Percentiles rank a stretch among this genome's conserved stretches.
Evolutionary conservation across 1,140 invertebrate species (phyloP).

Genomic region (Drosophila elegans): DNA sequence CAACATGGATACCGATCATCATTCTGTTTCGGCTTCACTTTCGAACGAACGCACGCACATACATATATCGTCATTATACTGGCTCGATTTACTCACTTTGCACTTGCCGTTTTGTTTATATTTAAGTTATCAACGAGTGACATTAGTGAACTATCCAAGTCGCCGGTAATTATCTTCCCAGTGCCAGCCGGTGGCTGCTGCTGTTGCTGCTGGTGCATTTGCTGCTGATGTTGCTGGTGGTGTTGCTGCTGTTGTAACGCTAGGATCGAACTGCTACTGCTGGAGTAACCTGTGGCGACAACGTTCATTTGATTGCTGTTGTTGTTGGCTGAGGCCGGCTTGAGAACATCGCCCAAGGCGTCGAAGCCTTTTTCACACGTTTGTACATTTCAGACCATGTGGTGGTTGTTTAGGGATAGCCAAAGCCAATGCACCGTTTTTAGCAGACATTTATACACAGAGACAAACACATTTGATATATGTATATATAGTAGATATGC

Average conservation of each 20-base stretch:
- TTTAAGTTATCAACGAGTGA: slow-evolving; percentile 95
- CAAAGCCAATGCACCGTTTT: slow-evolving; percentile 71
- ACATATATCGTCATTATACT: slow-evolving; percentile 33
- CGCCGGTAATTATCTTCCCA: slow-evolving; percentile 93
- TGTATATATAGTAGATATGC: slow-evolving; percentile 51
- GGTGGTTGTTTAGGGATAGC: slow-evolving; percentile 48
- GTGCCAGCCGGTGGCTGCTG: slow-evolving; percentile 85
- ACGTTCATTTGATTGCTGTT: slow-evolving; percentile 84
- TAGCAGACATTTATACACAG: slow-evolving; percentile 77
- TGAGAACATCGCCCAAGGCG: slow-evolving; percentile 89
- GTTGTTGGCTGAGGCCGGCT: slow-evolving; percentile 86
- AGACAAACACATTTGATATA: slow-evolving; percentile 67
- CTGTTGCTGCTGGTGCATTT: slow-evolving; percentile 81
- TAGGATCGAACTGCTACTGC: slow-evolving; percentile 80
- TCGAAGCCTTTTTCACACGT: slow-evolving; percentile 87
- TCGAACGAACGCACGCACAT: slow-evolving; percentile 54
- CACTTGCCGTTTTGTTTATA: slow-evolving; percentile 92
- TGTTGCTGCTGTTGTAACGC: slow-evolving; percentile 83
- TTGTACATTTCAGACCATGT: slow-evolving; percentile 40
- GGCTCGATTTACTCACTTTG: slow-evolving; percentile 88
- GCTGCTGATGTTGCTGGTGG: slow-evolving; percentile 76
- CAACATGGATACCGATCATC: slow-evolving; percentile 25
- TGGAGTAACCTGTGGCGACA: slow-evolving; percentile 75
- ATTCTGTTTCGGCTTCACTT: slow-evolving; percentile 24
- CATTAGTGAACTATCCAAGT: slow-evolving; percentile 96